Evolutionary conservation across 2,113 vertebrate species (phyloP), one percentile per base, ranked within the genome.

Genomic region (Microcebus griseorufus): DNA sequence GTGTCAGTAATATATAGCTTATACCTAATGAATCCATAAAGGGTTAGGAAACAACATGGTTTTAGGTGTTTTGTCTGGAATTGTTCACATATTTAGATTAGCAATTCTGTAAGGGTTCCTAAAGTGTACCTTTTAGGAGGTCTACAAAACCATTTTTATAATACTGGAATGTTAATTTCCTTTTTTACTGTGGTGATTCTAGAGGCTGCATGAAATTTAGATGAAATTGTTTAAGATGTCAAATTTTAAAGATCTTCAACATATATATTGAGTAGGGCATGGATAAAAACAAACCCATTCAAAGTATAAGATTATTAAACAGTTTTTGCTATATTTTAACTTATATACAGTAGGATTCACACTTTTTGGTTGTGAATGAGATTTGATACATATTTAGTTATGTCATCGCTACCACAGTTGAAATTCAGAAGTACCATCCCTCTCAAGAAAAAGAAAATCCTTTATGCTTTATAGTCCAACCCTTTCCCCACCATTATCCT

Each of bases 1-100:
- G n/a, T 94, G 55, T 70, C n/a, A 53, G 64, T 92, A 90, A 80
- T 90, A 62, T 75, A n/a, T 87, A 96, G 83, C 39, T 96, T 96
- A 39, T 2, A 37, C 4, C 10, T 67, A 90, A 70, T 90, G 29
- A 83, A 93, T 94, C 80, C 70, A 6, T 93, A 78, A 48, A 88
- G 73, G n/a, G 0, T 65, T 95, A 48, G 29, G 22, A 53, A 92
- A 82, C 23, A 90, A 87, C 27, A n/a, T 67, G 9, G 9, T 85
- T 88, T 95, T 93, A 96, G 22, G 23, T 96, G 37, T 94, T 88
- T 92, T 39, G 25, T 39, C 51, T 86, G 45, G 62, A 94, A 42
- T 69, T 92, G 75, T 51, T 80, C 42, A 45, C 34, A 20, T 87
- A 51, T 85, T 96, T 89, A 93, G 23, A 70, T 90, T 79, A 82